These are phyloP conservation scores for Drosophila athabasca DNA, from an alignment of 1,140 invertebrate genomes.

Conservation along the genomic window DNA sequence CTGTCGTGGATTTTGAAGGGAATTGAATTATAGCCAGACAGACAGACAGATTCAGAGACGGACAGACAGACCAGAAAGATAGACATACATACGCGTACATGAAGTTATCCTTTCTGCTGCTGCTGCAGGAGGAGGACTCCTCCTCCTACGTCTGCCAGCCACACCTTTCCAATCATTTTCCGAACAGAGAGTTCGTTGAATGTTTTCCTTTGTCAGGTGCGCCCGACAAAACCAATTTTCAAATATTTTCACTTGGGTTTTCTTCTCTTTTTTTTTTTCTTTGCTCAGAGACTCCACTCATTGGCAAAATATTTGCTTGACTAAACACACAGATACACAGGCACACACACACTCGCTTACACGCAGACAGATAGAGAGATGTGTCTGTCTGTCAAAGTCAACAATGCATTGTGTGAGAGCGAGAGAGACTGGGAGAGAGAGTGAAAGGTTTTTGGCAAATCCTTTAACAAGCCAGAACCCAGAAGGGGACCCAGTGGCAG, in stretches of 20 bases:
- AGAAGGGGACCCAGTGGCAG: neutral
- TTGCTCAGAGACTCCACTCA: conserved; percentile 59
- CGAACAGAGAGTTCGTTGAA: conserved; percentile 43
- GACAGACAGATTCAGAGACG: neutral
- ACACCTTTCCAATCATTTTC: conserved; percentile 7
- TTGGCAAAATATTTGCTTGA: conserved; percentile 75
- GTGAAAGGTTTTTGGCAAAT: conserved; percentile 72
- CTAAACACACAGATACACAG: conserved; percentile 56
- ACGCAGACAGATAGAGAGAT: conserved; percentile 11
- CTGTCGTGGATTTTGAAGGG: conserved; percentile 68
- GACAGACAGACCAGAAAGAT: neutral
- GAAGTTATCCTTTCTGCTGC: conserved; percentile 22
- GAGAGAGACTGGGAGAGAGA: conserved; percentile 12
- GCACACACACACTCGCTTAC: conserved; percentile 10
- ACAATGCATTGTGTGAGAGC: conserved; percentile 65
- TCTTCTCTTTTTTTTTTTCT: conserved; percentile 1
- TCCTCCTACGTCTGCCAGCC: no score
- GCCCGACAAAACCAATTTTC: conserved; percentile 81
- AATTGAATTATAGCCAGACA: conserved; percentile 65
- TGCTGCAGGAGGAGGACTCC: neutral
- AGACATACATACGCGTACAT: conserved; percentile 30
- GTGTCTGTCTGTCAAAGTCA: conserved; percentile 59
- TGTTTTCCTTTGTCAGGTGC: conserved; percentile 79
- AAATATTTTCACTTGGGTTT: conserved; percentile 81
- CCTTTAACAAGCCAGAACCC: conserved; percentile 70